Evolutionary conservation across 2,888 invertebrate genomes (phyloP).

Genomic region (Strigamia crassipes): DNA sequence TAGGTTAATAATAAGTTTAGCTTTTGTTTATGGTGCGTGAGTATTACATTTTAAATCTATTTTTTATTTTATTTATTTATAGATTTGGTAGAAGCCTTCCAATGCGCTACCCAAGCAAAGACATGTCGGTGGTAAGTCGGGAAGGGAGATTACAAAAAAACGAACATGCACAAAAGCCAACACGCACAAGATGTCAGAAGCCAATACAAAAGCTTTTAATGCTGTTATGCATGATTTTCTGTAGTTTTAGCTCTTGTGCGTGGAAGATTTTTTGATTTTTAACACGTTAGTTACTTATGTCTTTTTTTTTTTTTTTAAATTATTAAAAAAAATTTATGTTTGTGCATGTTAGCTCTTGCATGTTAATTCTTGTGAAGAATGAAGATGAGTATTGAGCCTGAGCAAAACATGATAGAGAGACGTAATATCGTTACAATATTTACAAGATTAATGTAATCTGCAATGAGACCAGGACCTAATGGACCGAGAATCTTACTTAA

Average conservation of each 20-base stretch:
- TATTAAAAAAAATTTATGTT: no score
- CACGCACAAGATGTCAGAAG: no score
- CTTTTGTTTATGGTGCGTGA: not conserved
- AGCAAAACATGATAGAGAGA: not conserved
- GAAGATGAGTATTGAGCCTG: no score
- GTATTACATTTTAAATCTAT: not conserved
- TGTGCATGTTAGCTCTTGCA: no score
- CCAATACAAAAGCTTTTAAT: no score
- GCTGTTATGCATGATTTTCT: no score
- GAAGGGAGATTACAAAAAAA: not conserved
- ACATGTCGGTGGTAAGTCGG: constrained; percentile 1
- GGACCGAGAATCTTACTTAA: not conserved
- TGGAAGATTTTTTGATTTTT: no score
- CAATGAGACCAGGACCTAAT: not conserved
- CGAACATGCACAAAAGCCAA: not conserved
- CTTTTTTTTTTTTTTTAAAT: no score
- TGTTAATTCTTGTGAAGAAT: no score
- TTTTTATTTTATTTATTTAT: not conserved
- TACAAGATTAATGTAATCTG: not conserved
- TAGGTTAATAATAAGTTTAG: not conserved
- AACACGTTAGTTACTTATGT: no score
- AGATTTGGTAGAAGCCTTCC: constrained; percentile 36
- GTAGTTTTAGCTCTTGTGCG: no score
- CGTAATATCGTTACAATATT: not conserved
- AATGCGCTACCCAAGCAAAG: not conserved